phyloP scores from a whole-genome alignment of 2,888 invertebrate species.

The Catonia carolina region DNA sequence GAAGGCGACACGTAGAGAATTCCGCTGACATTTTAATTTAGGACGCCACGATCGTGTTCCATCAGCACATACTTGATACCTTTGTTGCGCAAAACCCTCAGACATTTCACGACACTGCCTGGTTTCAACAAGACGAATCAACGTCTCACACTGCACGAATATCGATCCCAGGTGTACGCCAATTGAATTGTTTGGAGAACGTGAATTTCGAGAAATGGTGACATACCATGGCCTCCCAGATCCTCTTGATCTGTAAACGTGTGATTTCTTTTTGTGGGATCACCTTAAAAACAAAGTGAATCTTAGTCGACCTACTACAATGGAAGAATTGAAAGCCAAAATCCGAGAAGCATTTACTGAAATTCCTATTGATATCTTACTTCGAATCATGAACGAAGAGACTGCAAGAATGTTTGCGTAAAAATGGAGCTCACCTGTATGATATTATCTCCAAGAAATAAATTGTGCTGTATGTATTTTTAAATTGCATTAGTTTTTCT shows the following conservation, averaged over 20 bases:
- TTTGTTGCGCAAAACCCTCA: background rate
- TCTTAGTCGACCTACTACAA: no score
- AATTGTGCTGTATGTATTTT: background rate
- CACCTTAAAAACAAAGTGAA: no score
- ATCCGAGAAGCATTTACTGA: background rate
- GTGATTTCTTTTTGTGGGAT: no score
- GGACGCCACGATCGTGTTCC: no score
- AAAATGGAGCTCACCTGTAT: conserved; percentile 2
- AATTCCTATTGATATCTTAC: background rate
- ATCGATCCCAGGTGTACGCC: background rate
- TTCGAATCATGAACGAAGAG: conserved; percentile 1
- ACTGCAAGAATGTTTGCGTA: background rate
- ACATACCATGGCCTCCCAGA: background rate
- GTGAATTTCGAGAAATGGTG: background rate
- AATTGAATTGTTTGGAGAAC: background rate
- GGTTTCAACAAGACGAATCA: conserved; percentile 4
- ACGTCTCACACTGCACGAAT: background rate
- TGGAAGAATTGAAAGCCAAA: no score
- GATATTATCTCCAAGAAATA: background rate
- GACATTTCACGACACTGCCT: background rate
- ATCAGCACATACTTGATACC: background rate
- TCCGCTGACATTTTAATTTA: no score
- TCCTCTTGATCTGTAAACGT: no score
- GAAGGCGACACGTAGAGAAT: no score
- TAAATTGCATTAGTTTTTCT: no score